Evolutionary conservation across 2,113 vertebrate species (phyloP).

Genomic region (Geococcyx californianus): DNA sequence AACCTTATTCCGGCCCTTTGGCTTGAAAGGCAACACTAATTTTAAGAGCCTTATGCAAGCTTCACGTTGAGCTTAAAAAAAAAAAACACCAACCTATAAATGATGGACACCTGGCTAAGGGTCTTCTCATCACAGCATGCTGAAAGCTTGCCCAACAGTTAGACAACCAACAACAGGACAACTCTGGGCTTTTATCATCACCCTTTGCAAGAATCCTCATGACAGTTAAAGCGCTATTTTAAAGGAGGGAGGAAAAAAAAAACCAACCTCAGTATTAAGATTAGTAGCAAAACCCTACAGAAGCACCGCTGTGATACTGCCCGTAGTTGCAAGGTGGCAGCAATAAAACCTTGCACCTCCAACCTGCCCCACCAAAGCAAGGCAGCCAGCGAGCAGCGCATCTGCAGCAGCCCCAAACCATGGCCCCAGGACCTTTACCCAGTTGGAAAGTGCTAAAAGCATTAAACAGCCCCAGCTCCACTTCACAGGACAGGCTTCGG

Average conservation of each 20-base stretch:
- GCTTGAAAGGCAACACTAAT: conserved; percentile 68
- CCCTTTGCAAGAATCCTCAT: rapidly evolving
- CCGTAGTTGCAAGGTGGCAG: background rate
- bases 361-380: background rate
- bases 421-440: rapidly evolving
- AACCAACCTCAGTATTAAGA: too few species aligned
- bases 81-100: background rate
- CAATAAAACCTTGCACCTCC: background rate
- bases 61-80: background rate
- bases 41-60: conserved; percentile 67
- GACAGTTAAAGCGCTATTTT: background rate
- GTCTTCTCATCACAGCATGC: background rate
- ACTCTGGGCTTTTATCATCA: background rate
- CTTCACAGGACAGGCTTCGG: background rate
- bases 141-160: background rate
- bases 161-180: background rate
- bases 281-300: too few species aligned
- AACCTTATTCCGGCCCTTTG: conserved; percentile 62
- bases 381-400: background rate
- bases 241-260: background rate
- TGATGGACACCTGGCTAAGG: background rate
- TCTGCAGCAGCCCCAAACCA: background rate
- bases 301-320: rapidly evolving
- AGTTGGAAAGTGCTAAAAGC: background rate
- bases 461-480: background rate